Evolutionary conservation across 2,797 vertebrate genomes (phyloP).

Genomic region (Platalea minor): DNA sequence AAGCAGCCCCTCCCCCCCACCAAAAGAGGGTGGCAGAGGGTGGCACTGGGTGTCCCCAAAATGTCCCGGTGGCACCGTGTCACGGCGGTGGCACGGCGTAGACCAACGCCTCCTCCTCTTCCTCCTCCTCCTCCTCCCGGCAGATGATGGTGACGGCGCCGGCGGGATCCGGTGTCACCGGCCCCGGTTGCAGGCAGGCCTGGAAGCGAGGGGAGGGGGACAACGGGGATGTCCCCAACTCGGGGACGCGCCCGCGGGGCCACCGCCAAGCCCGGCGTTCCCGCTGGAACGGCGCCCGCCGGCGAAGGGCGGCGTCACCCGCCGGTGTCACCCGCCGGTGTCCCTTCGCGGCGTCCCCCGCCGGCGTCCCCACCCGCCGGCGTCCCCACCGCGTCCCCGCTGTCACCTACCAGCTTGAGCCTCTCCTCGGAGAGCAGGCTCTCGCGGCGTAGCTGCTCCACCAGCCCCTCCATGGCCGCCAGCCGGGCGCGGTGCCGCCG

Average conservation of each 20-base stretch:
- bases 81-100: conserved; percentile 49
- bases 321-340: too few relatives aligned
- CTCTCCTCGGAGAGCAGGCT: background rate
- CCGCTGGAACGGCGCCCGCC: too few relatives aligned
- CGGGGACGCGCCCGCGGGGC: background rate
- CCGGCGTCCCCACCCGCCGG: background rate
- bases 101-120: conserved; percentile 44
- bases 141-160: conserved; percentile 81
- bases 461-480: background rate
- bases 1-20: background rate
- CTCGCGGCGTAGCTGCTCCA: background rate
- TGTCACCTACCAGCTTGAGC: background rate
- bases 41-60: too few relatives aligned
- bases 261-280: too few relatives aligned
- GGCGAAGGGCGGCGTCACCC: too few relatives aligned
- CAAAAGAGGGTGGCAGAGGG: too few relatives aligned
- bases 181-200: conserved; percentile 70
- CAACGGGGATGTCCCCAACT: too few relatives aligned
- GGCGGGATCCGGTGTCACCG: conserved; percentile 51
- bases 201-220: background rate
- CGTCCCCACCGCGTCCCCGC: background rate
- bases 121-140: conserved; percentile 51
- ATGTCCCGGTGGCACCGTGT: background rate
- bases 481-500: background rate
- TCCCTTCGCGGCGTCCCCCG: too few relatives aligned